Evolutionary conservation across 2,797 vertebrate genomes (phyloP), one percentile per base, ranked within the genome.

Genomic region (Characodon lateralis): DNA sequence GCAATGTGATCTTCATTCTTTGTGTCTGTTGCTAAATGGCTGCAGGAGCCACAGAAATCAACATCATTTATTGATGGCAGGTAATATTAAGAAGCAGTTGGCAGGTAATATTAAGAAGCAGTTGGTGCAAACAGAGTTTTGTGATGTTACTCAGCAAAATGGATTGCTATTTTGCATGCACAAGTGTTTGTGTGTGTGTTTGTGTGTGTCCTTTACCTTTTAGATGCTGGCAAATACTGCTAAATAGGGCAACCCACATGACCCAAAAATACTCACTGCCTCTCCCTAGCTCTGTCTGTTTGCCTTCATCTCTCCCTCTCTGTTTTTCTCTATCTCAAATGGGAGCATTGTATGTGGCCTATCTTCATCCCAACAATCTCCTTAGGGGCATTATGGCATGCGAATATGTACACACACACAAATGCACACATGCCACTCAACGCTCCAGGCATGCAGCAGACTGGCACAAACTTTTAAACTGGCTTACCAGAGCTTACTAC

Each of bases 231-330:
- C 82, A 85, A 83, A 91, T 90, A 87, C 5, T 1, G 51, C 79
- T 92, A 94, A 91, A 92, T 94, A 93, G 92, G 89, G 85, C 92
- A 93, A 85, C 82, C 84, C 83, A 91, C 90, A 93, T 92, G 90
- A 93, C 92, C 93, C 92, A 91, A 91, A 93, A 94, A 93, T 87
- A 86, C 83, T 85, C 80, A 78, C 80, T 87, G 89, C 77, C 79
- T 87, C 88, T 87, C 89, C 87, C 73, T 74, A 78, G 58, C 83
- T 88, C 83, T 85, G 87, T 88, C 89, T 85, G 77, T 83, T 84
- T 89, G 61, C 85, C 85, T 88, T 85, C 78, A 90, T 87, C 80
- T 84, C 78, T 85, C 82, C 51, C 82, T 83, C 77, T 39, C 82
- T 71, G 58, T 85, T 58, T 74, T 56, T 77, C 72, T 66, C 81